Percentiles rank a stretch among this genome's conserved stretches.
These are phyloP conservation scores for Danionella dracula DNA, from an alignment of 2,797 vertebrate species.

Conservation along the genomic window DNA sequence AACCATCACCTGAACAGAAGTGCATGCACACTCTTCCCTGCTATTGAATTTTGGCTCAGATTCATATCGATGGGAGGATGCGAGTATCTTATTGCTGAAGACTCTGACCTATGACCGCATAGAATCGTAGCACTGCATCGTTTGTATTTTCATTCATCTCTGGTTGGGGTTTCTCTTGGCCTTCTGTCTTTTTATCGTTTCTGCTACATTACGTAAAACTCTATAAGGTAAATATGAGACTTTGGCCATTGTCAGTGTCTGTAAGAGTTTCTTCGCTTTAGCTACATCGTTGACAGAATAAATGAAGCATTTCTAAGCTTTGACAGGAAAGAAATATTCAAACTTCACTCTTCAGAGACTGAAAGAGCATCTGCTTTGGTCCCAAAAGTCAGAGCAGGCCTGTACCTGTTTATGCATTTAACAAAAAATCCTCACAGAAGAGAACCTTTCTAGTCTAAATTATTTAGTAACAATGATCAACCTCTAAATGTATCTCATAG, in stretches of 20 bases:
- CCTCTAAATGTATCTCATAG: neutral
- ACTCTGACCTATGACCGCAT: conserved; percentile 71
- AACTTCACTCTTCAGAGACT: conserved; percentile 7
- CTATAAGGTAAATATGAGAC: conserved; percentile 32
- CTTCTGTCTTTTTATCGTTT: conserved; percentile 12
- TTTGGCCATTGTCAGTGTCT: conserved; percentile 31
- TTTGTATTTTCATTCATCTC: conserved; percentile 24
- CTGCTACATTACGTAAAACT: conserved; percentile 29
- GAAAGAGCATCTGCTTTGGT: neutral
- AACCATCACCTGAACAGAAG: conserved; percentile 87
- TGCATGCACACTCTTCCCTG: conserved; percentile 56
- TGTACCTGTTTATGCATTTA: conserved; percentile 38
- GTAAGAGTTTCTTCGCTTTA: conserved; percentile 29
- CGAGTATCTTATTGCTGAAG: conserved; percentile 75
- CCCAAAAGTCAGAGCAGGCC: no score
- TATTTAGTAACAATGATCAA: neutral
- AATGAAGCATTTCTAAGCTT: conserved; percentile 28
- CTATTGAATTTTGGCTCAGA: conserved; percentile 71
- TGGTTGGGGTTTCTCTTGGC: conserved; percentile 12
- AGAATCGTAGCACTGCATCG: neutral
- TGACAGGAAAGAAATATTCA: neutral
- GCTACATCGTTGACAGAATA: conserved; percentile 24
- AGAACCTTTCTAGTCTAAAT: neutral
- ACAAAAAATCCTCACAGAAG: neutral
- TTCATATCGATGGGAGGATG: conserved; percentile 63